Conservation (phyloP, 2,113 vertebrate genomes). For the Ovibos moschatus region DNA sequence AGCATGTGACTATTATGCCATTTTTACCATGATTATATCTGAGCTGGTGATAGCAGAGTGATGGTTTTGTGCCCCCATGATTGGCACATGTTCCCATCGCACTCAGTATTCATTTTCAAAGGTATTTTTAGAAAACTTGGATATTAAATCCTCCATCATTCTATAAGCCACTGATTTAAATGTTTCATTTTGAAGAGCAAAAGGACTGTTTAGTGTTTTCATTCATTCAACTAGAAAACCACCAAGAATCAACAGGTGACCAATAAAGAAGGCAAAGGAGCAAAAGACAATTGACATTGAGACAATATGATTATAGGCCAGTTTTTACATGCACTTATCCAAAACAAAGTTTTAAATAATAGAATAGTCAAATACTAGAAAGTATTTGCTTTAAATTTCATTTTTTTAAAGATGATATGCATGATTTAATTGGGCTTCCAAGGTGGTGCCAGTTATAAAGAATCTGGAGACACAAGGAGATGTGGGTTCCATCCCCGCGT, state of each 20-base stretch:
- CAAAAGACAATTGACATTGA: not conserved
- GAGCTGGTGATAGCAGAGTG: not conserved
- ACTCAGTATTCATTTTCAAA: not conserved
- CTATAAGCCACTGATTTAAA: not conserved
- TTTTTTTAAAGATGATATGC: not conserved
- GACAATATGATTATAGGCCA: not conserved
- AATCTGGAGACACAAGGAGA: not conserved
- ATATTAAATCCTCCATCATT: not conserved
- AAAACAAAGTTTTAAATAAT: not conserved
- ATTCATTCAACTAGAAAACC: not conserved
- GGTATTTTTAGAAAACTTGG: not conserved
- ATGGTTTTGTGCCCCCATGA: fast-evolving
- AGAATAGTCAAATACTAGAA: not conserved
- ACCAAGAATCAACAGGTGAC: not conserved
- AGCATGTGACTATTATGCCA: not conserved
- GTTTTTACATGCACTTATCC: not conserved
- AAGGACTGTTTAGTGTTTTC: not conserved
- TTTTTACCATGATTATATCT: not conserved
- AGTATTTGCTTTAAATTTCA: not conserved
- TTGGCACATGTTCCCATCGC: not conserved
- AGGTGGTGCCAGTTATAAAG: not conserved
- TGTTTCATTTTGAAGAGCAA: not conserved
- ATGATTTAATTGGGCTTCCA: not conserved
- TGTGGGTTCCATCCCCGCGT: not conserved
- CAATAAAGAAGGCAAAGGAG: not conserved